Conservation (phyloP, 2,888 invertebrate species). For the Sarcophaga rosellei region DNA sequence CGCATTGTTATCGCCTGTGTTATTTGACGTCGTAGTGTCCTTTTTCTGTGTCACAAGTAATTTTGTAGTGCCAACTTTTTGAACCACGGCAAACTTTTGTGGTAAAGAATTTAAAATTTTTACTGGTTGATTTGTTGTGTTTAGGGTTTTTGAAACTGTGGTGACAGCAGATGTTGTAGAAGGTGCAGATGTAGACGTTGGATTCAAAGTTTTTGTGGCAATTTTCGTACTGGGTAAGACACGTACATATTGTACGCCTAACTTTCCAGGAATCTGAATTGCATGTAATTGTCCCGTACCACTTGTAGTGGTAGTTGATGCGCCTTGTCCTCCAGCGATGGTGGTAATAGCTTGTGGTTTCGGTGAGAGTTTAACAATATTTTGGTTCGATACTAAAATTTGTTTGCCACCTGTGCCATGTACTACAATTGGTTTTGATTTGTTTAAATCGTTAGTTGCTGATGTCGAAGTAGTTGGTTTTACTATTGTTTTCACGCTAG, state of each 20-base stretch:
- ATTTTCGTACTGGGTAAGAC: conserved; percentile 82
- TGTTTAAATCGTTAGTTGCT: conserved; percentile 21
- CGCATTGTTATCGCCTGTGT: conserved; percentile 1
- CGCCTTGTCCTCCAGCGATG: conserved; percentile 13
- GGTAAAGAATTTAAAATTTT: conserved; percentile 69
- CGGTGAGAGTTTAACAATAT: conserved; percentile 78
- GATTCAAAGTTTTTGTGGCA: conserved; percentile 32
- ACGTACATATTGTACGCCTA: conserved; percentile 86
- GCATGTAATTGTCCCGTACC: conserved; percentile 74
- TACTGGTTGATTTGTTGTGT: conserved; percentile 39
- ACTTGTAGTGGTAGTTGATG: conserved; percentile 22
- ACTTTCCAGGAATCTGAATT: conserved; percentile 78
- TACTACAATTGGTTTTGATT: conserved; percentile 72
- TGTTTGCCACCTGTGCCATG: conserved; percentile 76
- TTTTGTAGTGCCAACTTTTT: conserved; percentile 70
- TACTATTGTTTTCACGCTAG: conserved; percentile 42
- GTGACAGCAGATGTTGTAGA: conserved; percentile 19
- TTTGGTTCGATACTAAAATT: conserved; percentile 77
- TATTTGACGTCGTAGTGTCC: conserved; percentile 59
- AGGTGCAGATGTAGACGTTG: conserved; percentile 21
- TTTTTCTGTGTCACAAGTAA: conserved; percentile 74
- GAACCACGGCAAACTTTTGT: conserved; percentile 75
- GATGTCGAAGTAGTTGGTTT: conserved; percentile 34
- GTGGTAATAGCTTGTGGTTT: conserved; percentile 68
- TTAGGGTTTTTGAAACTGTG: conserved; percentile 24